Conservation (phyloP, 1,140 invertebrate genomes). For the Sitophilus oryzae region DNA sequence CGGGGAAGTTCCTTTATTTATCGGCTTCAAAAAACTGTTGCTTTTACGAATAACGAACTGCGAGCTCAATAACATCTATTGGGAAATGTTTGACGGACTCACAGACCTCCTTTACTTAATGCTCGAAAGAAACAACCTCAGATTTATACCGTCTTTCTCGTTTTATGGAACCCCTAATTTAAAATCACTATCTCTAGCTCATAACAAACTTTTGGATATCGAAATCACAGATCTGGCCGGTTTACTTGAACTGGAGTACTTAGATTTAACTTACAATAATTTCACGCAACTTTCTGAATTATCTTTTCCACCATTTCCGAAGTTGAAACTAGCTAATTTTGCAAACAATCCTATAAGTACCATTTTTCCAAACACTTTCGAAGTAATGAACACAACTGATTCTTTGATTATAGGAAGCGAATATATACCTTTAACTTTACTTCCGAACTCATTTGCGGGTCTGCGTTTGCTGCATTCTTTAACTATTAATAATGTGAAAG, state of each 20-base stretch:
- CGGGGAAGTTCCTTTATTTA: conserved; percentile 49
- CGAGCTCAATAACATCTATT: conserved; percentile 54
- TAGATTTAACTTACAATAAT: conserved; percentile 61
- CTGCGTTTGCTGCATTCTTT: conserved; percentile 50
- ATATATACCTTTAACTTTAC: conserved; percentile 49
- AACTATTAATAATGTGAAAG: conserved; percentile 52
- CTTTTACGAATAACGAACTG: conserved; percentile 56
- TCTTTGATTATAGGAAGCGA: conserved; percentile 55
- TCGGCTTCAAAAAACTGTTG: conserved; percentile 50
- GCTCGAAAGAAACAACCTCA: conserved; percentile 56
- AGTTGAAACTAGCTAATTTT: conserved; percentile 55
- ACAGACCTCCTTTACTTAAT: conserved; percentile 54
- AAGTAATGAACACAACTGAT: conserved; percentile 62
- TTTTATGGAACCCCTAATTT: conserved; percentile 62
- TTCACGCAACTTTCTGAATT: conserved; percentile 62
- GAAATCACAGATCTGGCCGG: conserved; percentile 61
- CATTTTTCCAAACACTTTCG: conserved; percentile 64
- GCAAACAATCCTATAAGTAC: conserved; percentile 59
- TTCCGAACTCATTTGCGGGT: conserved; percentile 58
- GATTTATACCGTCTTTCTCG: conserved; percentile 60
- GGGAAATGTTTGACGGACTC: conserved; percentile 65
- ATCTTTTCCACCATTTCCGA: conserved; percentile 63
- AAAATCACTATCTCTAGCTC: conserved; percentile 55
- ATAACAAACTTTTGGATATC: conserved; percentile 58
- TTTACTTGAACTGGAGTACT: conserved; percentile 55